Conservation (phyloP, 2,888 invertebrate genomes). For the Frankliniella fusca region DNA sequence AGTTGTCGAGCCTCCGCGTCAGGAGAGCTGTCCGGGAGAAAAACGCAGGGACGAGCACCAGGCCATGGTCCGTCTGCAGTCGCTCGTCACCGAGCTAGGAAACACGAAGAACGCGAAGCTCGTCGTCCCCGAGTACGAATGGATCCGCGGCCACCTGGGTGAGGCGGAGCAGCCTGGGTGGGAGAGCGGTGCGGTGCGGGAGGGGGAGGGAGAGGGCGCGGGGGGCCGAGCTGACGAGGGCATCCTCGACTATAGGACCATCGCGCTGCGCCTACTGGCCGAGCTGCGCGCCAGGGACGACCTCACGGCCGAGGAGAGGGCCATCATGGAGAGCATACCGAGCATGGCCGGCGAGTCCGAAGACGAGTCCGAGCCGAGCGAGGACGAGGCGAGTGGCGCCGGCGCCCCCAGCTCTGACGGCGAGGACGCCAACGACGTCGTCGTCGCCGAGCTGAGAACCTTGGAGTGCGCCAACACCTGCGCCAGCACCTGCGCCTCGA, state of each 20-base stretch:
- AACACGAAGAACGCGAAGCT: background rate
- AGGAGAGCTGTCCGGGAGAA: background rate
- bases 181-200: background rate
- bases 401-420: background rate
- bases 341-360: background rate
- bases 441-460: background rate
- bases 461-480: background rate
- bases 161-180: background rate
- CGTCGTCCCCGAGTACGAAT: background rate
- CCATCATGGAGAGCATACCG: conserved; percentile 1
- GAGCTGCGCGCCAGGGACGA: background rate
- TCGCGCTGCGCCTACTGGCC: background rate
- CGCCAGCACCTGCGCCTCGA: background rate
- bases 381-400: background rate
- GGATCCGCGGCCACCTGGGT: background rate
- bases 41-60: background rate
- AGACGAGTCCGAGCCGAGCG: background rate
- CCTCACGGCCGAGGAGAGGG: background rate
- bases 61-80: background rate
- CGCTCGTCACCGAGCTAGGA: background rate
- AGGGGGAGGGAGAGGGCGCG: background rate
- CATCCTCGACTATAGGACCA: conserved; percentile 4
- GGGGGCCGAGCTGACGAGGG: background rate
- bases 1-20: background rate
- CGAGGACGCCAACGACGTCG: background rate